A percentile compares a stretch with the other conserved stretches of the same genome.
phyloP scores from a whole-genome alignment of 2,113 vertebrate genomes.

The Pelodiscus sinensis region DNA sequence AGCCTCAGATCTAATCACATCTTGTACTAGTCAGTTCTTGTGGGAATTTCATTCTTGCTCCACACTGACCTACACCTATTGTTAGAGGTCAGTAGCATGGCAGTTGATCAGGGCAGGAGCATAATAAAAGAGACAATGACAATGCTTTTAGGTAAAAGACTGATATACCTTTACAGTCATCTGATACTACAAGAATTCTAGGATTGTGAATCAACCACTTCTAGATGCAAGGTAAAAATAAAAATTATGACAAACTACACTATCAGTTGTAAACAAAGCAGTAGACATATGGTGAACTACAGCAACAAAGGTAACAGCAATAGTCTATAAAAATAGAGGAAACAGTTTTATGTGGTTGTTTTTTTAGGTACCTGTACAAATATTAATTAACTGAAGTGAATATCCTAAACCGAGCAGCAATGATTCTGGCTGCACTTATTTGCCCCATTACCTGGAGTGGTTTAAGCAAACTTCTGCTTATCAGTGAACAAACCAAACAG shows the following conservation, averaged over 20 bases:
- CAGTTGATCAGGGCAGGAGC: slow-evolving; percentile 5
- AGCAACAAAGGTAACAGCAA: not conserved
- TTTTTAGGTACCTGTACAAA: not conserved
- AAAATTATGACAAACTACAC: not conserved
- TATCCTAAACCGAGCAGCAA: not conserved
- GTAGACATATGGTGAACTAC: not conserved
- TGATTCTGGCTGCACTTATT: fast-evolving
- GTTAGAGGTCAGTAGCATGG: slow-evolving; percentile 22
- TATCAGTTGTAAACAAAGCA: fast-evolving
- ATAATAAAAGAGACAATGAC: not conserved
- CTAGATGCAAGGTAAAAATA: not conserved
- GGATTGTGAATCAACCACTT: not conserved
- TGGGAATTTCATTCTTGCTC: slow-evolving; percentile 56
- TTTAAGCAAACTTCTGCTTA: not conserved
- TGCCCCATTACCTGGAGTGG: not conserved
- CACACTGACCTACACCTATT: slow-evolving; percentile 4
- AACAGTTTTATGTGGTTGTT: not conserved
- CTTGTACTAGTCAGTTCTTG: slow-evolving; percentile 22
- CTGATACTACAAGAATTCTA: not conserved
- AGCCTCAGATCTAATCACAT: slow-evolving; percentile 52
- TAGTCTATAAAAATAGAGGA: not conserved
- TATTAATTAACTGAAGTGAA: fast-evolving
- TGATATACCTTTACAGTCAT: not conserved
- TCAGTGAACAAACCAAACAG: not conserved
- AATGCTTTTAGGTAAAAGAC: slow-evolving; percentile 41